Evolutionary conservation across 2,797 vertebrate species (phyloP).

Genomic region (Siniperca undulata): DNA sequence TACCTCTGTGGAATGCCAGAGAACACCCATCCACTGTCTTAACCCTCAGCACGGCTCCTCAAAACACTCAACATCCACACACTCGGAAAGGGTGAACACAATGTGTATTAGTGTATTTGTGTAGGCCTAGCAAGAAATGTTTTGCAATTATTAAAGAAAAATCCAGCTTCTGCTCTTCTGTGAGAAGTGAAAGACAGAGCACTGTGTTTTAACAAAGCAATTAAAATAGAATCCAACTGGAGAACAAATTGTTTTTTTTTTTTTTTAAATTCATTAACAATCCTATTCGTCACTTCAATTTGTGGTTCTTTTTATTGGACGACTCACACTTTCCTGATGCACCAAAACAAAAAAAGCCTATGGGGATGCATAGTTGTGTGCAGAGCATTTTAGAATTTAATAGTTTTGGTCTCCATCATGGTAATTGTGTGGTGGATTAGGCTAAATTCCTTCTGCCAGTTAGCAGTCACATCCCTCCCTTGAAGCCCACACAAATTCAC

Average conservation of each 20-base stretch:
- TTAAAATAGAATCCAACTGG: conserved; percentile 30
- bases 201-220: conserved; percentile 14
- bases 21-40: conserved; percentile 60
- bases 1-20: conserved; percentile 72
- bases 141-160: conserved; percentile 37
- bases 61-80: conserved; percentile 9
- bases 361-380: conserved; percentile 57
- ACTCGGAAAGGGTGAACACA: conserved; percentile 8
- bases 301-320: conserved; percentile 45
- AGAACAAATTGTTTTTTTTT: conserved; percentile 28
- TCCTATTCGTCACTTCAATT: conserved; percentile 35
- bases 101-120: not conserved
- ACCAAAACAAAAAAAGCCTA: not conserved
- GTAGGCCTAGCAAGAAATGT: conserved; percentile 19
- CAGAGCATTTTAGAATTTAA: conserved; percentile 52
- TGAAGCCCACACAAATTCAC: conserved; percentile 51
- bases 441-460: conserved; percentile 52
- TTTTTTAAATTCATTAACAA: conserved; percentile 31
- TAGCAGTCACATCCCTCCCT: conserved; percentile 43
- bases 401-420: conserved; percentile 49
- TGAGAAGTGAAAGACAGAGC: not conserved
- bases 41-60: conserved; percentile 12
- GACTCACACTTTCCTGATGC: conserved; percentile 55
- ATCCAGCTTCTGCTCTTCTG: conserved; percentile 29
- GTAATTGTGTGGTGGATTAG: conserved; percentile 66